A percentile compares a stretch with the other conserved stretches of the same genome.
These are phyloP conservation scores for Tineola bisselliella DNA, from an alignment of 2,888 invertebrate species.

Conservation along the genomic window DNA sequence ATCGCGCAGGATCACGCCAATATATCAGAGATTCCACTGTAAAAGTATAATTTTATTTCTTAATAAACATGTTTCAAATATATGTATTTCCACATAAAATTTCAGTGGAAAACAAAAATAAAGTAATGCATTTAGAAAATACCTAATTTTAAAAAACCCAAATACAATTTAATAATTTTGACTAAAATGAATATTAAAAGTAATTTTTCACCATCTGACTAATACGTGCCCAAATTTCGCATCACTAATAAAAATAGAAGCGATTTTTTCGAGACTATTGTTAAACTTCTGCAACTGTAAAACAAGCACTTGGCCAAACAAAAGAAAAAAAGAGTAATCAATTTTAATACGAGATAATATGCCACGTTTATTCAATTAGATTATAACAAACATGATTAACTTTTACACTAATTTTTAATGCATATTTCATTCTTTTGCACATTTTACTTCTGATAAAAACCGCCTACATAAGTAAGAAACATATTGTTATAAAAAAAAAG, in stretches of 20 bases:
- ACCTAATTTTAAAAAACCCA: too few relatives aligned
- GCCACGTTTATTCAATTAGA: too few relatives aligned
- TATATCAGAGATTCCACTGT: conserved; percentile 95
- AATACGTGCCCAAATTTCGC: too few relatives aligned
- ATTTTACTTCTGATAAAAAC: background rate
- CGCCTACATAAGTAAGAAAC: background rate
- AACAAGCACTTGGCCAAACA: background rate
- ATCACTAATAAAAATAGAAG: too few relatives aligned
- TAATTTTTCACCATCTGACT: too few relatives aligned
- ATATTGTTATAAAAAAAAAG: background rate
- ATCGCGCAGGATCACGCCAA: conserved; percentile 96
- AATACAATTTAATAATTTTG: too few relatives aligned
- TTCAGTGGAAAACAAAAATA: too few relatives aligned
- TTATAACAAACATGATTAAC: too few relatives aligned
- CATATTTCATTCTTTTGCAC: background rate
- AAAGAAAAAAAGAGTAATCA: background rate
- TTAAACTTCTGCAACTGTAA: background rate
- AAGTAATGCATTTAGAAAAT: too few relatives aligned
- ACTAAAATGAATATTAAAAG: too few relatives aligned
- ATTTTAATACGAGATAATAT: too few relatives aligned
- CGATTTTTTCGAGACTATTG: background rate
- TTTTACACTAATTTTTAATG: background rate
- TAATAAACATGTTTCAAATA: background rate
- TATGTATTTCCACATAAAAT: too few relatives aligned
- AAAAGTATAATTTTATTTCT: conserved; percentile 29